Evolutionary conservation across 2,888 invertebrate genomes (phyloP), one percentile per base, ranked within the genome.

Genomic region (Cataglyphis albicans): DNA sequence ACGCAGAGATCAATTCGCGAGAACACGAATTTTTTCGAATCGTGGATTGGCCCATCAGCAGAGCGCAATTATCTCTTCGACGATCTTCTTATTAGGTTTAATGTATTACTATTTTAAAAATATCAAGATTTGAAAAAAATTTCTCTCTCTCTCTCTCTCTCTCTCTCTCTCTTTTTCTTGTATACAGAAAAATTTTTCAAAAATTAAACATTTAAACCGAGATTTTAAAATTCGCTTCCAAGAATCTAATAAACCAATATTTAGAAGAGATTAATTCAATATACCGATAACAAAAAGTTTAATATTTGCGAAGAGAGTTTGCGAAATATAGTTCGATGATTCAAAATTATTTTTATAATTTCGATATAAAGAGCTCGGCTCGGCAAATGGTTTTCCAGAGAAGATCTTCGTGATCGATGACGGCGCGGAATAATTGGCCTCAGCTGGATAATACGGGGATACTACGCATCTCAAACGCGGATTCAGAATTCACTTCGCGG

Each of bases 401-500:
- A 55, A 67, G 5, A 72, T 72, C 32, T 44, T 74, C 21, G 38
- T 67, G 73, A 73, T 57, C 70, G 21, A 55, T 57, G 59, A 48
- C 52, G 57, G 21, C 64, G 10, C 10, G 38, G 59, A 78, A 78
- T 78, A 65, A 82, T 82, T 52, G 59, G 59, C 35, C 78, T 44
- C 21, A 55, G 32, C 18, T 35, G 52, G 38, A 18, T 35, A 59
- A 21, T 44, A 74, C 32, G 57, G 65, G 55, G 44, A 41, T 32
- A 55, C 64, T 68, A 74, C 82, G 70, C 82, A 75, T 70, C 57
- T 75, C n/a, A 68, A 75, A 82, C 57, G 63, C 59, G 64, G 64
- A 59, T 73, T 1, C 81, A 91, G 88, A 85, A 88, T 87, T 85
- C 90, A 89, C 89, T 91, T 91, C 88, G 87, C 88, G 87, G 86